Base-by-base conservation (phyloP, 2,888 invertebrate species). In the Leptinotarsa peninsularis region DNA sequence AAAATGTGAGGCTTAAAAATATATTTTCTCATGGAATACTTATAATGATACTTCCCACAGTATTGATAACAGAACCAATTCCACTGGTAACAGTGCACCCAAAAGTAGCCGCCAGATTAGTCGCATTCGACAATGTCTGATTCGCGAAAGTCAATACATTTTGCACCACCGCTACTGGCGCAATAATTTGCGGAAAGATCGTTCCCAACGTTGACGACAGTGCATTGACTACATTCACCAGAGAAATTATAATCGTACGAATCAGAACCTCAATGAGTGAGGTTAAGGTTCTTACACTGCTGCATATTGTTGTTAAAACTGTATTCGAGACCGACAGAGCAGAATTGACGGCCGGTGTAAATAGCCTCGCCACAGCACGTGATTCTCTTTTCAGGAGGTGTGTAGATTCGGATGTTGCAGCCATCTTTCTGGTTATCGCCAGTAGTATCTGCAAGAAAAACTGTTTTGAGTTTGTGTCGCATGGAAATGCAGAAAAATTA, bases 61-160 rank as follows among this genome's bases (percentile, higher is more conserved):
- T 68, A 49, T 68, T 50, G 17, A 75, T 54, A 52, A 54, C 21
- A 43, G 60, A 60, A 63, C 50, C 58, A n/a, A 75, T 56, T 43
- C 50, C 66, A 3, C 27, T 21, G 15, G 60, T 72, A 18, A 56
- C 14, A 0, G 52, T 66, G 18, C 75, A 75, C 4, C 68, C 75
- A 10, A 67, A 72, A 1, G 43, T 49, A n/a, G 23, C n/a, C 21
- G 49, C 49, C n/a, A 54, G 13, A 1, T 4, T 17, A 4, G 75
- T 69, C 17, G 43, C 54, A 15, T 75, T 75, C 14, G 54, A 49
- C 58, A 72, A 27, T 14, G 72, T 33, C 33, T 43, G 43, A 50
- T 75, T 69, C 5, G 68, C 56, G 17, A 54, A 27, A 17, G 66
- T 66, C 69, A 75, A 54, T 49, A 75, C 4, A 27, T 33, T 23